Conservation (phyloP, 1,140 invertebrate species). For the Oncopodura yosiiana region DNA sequence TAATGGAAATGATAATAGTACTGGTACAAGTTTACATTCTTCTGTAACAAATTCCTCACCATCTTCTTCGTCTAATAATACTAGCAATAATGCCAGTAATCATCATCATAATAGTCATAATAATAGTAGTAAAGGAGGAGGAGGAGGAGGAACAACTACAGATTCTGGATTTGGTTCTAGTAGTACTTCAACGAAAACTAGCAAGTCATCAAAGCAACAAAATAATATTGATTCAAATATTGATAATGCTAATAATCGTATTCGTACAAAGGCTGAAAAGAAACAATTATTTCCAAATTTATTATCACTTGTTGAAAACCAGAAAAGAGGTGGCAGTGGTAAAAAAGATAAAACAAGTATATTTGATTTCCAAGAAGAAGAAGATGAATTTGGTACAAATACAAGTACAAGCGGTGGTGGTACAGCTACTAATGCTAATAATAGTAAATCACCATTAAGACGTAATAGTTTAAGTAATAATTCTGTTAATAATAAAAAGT, state of each 20-base stretch:
- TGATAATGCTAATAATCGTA: constrained; percentile 11
- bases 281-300: constrained; percentile 35
- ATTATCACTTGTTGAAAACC: constrained; percentile 33
- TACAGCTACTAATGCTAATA: background rate
- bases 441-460: background rate
- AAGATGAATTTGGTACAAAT: constrained; percentile 16
- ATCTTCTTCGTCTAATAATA: too few species aligned
- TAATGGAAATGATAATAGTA: too few species aligned
- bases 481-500: background rate
- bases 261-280: constrained; percentile 34
- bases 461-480: background rate
- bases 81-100: too few species aligned
- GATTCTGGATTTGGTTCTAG: too few species aligned
- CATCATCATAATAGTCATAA: too few species aligned
- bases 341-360: constrained; percentile 23
- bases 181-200: background rate
- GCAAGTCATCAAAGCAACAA: background rate
- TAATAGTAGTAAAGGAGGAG: background rate
- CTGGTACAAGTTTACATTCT: too few species aligned
- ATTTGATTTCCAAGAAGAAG: constrained; percentile 34
- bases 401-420: background rate
- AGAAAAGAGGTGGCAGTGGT: constrained; percentile 15
- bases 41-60: too few species aligned
- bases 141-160: background rate
- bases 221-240: background rate